phyloP scores from a whole-genome alignment of 2,113 vertebrate species.

The Callospermophilus lateralis region DNA sequence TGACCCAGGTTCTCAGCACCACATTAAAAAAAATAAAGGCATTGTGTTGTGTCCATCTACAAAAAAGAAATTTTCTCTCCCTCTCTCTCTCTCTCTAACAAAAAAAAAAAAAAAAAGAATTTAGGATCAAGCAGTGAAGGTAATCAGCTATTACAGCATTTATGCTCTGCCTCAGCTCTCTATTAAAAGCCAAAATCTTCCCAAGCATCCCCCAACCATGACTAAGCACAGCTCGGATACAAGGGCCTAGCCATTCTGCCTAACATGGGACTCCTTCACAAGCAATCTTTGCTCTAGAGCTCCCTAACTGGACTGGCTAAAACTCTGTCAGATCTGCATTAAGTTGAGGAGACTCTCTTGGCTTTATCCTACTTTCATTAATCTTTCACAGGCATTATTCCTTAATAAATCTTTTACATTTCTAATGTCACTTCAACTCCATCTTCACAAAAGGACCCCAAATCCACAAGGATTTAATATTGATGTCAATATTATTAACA shows the following conservation, averaged over 20 bases:
- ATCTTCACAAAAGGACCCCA: neutral
- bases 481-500: neutral
- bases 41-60: too few species aligned
- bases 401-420: neutral
- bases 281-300: neutral
- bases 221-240: neutral
- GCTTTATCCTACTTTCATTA: neutral
- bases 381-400: neutral
- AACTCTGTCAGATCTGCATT: neutral
- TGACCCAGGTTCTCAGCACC: too few species aligned
- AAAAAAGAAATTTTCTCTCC: too few species aligned
- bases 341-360: neutral
- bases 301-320: neutral
- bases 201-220: neutral
- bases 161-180: neutral
- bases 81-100: too few species aligned
- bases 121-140: neutral
- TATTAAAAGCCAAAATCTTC: conserved; percentile 22
- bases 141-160: neutral
- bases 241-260: neutral
- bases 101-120: too few species aligned
- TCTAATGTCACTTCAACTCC: neutral
- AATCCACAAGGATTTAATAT: neutral
- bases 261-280: neutral
- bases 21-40: too few species aligned